Base-by-base conservation (phyloP, 2,797 vertebrate genomes). In the Catostomus latipinnis region DNA sequence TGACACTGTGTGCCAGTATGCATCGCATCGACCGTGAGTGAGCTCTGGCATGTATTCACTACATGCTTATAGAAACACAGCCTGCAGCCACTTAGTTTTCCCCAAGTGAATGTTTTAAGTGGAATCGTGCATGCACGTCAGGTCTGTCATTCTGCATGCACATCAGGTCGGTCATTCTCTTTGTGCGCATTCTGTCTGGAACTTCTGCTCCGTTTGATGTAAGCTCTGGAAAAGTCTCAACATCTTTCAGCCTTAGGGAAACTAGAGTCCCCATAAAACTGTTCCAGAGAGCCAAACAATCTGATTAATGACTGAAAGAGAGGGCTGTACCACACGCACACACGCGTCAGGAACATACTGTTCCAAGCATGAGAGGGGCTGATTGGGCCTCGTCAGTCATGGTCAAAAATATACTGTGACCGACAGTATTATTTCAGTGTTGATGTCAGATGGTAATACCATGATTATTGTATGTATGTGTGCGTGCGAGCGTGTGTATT, bases 61-160 rank as follows among this genome's bases (percentile, higher is more conserved):
- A 82, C 53, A 56, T n/a, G 53, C 70, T 62, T 18, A 52, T 65
- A 57, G 57, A 49, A 56, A 62, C 70, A 62, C 58, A 11, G 74
- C 18, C 56, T 50, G 48, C 49, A 67, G 13, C 45, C 43, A 34
- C 49, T 62, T n/a, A 18, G 49, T 6, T 48, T 60, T 43, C 63
- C 49, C 50, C 11, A 68, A 56, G 48, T 45, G 48, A 75, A 48
- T 54, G n/a, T 45, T 34, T 34, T 34, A 50, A 69, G 60, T 66
- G 54, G n/a, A 76, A 8, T 61, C 7, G 10, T 66, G n/a, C 22
- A 1, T 66, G 58, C 5, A 0, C 52, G 49, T 60, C 6, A 65
- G 18, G n/a, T 7, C 12, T 5, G 9, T 34, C 34, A 34, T 34
- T 34, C 34, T 34, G n/a, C 22, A 1, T 66, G 58, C 5, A 0